Evolutionary conservation across 35 echinoderm and acorn worm species (phyloP), one percentile per base, ranked within the genome.

Genomic region (Hemicentrotus pulcherrimus): DNA sequence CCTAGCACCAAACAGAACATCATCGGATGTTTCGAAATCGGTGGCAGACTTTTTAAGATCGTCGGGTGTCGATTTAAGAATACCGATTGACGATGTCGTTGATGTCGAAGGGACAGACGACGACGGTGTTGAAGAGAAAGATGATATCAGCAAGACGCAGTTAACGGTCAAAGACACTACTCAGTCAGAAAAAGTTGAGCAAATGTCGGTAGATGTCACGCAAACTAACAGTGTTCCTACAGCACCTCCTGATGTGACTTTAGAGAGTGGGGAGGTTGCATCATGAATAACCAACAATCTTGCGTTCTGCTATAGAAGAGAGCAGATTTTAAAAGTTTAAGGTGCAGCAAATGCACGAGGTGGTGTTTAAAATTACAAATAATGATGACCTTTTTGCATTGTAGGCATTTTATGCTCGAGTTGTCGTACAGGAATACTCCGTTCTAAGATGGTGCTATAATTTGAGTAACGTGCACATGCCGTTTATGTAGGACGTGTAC

Each of bases 161-260:
- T 78, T 78, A 78, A n/a, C 65, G n/a, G 22, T 78, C 22, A n/a
- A 78, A 24, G 22, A 78, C 19, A 78, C 28, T 28, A 6, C 65
- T 28, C 15, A 78, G 28, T 78, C 65, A 78, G 65, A 78, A n/a
- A 78, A 78, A 8, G 65, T 78, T 22, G 65, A n/a, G 19, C 65
- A 41, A 41, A 41, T 78, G 65, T 78, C 65, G 28, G 65, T 78
- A 22, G 65, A 78, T 78, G 65, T 78, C 19, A 78, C 65, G 65
- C 65, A 78, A 78, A 78, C 65, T 22, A 78, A 78, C 65, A 78
- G 1, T 28, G 65, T 78, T 78, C 88, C 32, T 33, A 24, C 88
- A 45, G 14, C 88, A 90, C 88, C 88, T 90, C 88, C 88, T 2
- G 88, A 90, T 90, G 88, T 90, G 5, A 90, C 88, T 11, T 22